A percentile compares a stretch with the other conserved stretches of the same genome.
Evolutionary conservation across 2,113 vertebrate species (phyloP).

Genomic region (Phaethon lepturus): DNA sequence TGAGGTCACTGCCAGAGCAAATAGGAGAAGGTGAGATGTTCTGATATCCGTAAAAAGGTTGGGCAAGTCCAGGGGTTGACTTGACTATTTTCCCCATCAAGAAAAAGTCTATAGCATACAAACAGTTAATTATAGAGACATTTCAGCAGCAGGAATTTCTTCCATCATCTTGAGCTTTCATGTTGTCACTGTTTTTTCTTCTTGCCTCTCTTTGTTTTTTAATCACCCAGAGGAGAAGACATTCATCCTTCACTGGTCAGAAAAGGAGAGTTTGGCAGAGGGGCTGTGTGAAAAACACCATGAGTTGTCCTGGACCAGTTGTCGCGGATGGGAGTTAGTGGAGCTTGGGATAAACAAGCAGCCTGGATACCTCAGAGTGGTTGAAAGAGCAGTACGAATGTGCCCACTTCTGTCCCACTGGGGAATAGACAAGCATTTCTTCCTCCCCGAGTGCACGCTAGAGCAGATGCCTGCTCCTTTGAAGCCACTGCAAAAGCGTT

Average conservation of each 20-base stretch:
- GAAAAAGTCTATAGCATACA: background rate
- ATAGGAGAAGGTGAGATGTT: background rate
- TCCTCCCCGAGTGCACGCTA: background rate
- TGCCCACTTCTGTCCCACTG: background rate
- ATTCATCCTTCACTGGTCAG: background rate
- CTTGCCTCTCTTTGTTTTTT: background rate
- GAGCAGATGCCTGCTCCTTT: background rate
- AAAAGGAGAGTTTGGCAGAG: background rate
- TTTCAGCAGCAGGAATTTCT: background rate
- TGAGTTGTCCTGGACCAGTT: background rate
- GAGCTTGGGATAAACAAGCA: background rate
- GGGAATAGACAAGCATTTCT: background rate
- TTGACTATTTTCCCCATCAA: background rate
- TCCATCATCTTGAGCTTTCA: background rate
- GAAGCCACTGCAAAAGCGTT: background rate
- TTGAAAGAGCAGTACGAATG: background rate
- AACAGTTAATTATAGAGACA: background rate
- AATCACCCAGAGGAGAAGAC: background rate
- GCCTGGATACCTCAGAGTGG: background rate
- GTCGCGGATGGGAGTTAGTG: background rate
- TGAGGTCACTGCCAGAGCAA: background rate
- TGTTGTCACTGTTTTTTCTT: background rate
- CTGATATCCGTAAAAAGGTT: background rate
- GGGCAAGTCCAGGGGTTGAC: background rate
- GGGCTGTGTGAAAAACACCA: accelerated